These are phyloP conservation scores for Isaurus tuberculatus DNA, from an alignment of 92 coral and sea anemone genomes.

Conservation along the genomic window DNA sequence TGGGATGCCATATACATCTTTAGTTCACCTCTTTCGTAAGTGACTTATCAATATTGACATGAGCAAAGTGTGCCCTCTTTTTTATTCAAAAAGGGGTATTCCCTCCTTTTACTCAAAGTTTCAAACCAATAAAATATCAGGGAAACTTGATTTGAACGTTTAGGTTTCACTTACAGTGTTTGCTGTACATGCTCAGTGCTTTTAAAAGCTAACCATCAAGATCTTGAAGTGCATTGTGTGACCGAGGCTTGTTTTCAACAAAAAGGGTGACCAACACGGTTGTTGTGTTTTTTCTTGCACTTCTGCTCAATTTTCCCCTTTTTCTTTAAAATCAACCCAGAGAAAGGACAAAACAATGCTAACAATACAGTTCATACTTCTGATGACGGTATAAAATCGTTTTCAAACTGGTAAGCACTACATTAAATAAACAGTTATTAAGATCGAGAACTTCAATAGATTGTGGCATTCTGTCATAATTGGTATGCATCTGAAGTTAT, in stretches of 20 bases:
- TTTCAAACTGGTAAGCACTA: neutral
- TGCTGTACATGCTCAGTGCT: neutral
- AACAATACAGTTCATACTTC: neutral
- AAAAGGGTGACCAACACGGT: constrained; percentile 4
- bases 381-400: neutral
- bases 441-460: neutral
- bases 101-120: neutral
- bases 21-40: constrained; percentile 12
- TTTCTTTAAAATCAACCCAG: too few species aligned
- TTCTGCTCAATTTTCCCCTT: too few species aligned
- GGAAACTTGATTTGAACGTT: constrained; percentile 8
- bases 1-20: neutral
- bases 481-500: too few species aligned
- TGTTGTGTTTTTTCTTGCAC: neutral
- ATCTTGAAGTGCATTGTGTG: constrained; percentile 2
- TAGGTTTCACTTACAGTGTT: constrained; percentile 1
- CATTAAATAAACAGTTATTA: neutral
- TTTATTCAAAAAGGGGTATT: constrained; percentile 22
- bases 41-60: constrained; percentile 24
- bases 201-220: neutral
- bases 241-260: neutral
- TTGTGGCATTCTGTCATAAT: constrained; percentile 11
- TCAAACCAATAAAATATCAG: constrained; percentile 18
- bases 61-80: constrained; percentile 10
- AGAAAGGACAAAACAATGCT: too few species aligned